Percentiles rank a stretch among this genome's conserved stretches.
Conservation (phyloP, 2,113 vertebrate species). For the Siniperca knerii region DNA sequence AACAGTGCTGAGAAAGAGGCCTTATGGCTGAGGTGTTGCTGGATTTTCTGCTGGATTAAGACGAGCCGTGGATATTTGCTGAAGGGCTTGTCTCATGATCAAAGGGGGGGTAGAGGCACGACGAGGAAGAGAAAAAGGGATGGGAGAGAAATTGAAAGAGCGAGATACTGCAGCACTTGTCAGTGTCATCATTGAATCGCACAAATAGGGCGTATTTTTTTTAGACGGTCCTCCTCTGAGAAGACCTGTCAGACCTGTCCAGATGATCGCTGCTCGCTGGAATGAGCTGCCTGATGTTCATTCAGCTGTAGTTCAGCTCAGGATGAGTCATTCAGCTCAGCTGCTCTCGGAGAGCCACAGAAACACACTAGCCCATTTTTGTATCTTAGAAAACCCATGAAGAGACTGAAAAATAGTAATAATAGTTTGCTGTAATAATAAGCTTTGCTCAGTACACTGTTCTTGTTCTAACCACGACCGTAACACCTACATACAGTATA, state of each 20-base stretch:
- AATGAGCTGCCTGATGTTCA: slow-evolving; percentile 62
- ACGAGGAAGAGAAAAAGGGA: not conserved
- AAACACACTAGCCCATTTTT: slow-evolving; percentile 47
- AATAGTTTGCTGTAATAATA: slow-evolving; percentile 8
- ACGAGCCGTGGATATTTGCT: not conserved
- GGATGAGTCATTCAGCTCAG: slow-evolving; percentile 56
- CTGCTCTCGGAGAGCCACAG: slow-evolving; percentile 6
- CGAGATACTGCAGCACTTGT: slow-evolving; percentile 37
- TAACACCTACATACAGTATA: not conserved
- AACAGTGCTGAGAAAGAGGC: not conserved
- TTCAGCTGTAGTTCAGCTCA: slow-evolving; percentile 38
- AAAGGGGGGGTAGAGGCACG: not conserved
- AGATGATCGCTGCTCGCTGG: slow-evolving; percentile 34
- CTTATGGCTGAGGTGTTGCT: not conserved
- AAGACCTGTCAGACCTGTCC: slow-evolving; percentile 70
- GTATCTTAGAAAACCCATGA: not conserved
- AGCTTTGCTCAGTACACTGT: not conserved
- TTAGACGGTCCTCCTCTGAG: slow-evolving; percentile 51
- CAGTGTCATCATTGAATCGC: slow-evolving; percentile 54
- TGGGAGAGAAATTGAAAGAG: slow-evolving; percentile 6
- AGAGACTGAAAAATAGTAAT: not conserved
- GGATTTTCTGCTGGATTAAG: slow-evolving; percentile 20
- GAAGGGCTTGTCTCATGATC: slow-evolving; percentile 25
- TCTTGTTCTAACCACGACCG: not conserved
- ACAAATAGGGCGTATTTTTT: slow-evolving; percentile 53